Conservation (phyloP, 2,113 vertebrate genomes). For the Axis porcinus region DNA sequence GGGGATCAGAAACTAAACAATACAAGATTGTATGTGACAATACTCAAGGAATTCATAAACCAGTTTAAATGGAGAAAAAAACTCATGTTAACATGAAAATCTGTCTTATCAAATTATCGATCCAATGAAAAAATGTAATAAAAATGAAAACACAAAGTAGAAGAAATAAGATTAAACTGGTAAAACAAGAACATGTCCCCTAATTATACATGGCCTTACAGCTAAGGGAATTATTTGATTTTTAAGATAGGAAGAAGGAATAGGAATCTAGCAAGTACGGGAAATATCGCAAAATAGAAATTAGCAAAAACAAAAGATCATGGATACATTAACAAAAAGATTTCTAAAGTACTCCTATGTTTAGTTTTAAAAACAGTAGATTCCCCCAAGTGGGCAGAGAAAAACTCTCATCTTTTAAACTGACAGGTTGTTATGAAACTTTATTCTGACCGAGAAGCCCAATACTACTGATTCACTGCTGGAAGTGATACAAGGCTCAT, state of each 20-base stretch:
- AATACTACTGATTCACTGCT: not conserved
- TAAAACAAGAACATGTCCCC: not conserved
- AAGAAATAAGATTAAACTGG: not conserved
- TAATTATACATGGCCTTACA: not conserved
- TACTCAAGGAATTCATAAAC: not conserved
- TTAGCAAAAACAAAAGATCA: not conserved
- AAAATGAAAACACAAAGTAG: not conserved
- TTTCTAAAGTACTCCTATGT: not conserved
- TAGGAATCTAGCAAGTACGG: not conserved
- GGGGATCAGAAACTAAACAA: not conserved
- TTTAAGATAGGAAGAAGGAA: not conserved
- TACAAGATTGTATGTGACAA: not conserved
- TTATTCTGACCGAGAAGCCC: not conserved
- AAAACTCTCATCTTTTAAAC: not conserved
- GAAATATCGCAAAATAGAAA: not conserved
- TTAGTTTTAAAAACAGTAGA: slow-evolving; percentile 7
- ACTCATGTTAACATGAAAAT: not conserved
- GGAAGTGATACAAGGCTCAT: not conserved
- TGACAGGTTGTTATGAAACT: not conserved
- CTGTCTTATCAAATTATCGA: not conserved
- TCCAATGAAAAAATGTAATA: not conserved
- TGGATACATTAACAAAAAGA: not conserved
- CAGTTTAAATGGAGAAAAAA: not conserved
- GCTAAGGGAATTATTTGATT: not conserved
- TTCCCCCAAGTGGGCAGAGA: not conserved